Conservation (phyloP, 1,140 invertebrate species). For the Cydia strobilella region DNA sequence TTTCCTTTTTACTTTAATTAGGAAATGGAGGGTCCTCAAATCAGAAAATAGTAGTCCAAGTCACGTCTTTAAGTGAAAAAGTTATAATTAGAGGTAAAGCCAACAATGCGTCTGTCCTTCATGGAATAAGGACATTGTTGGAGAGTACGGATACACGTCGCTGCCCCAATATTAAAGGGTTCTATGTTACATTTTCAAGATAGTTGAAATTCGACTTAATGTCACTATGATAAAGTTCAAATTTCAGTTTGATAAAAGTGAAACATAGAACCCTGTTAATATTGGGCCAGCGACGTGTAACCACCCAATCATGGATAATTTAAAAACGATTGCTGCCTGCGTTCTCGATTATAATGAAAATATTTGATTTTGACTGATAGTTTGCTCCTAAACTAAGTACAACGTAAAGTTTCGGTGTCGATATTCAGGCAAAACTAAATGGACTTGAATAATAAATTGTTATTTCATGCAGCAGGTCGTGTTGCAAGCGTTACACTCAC, state of each 20-base stretch:
- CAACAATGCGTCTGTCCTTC: neutral
- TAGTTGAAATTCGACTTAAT: too few species aligned
- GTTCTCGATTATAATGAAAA: too few species aligned
- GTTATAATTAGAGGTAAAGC: neutral
- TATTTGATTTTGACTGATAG: too few species aligned
- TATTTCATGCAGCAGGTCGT: slow-evolving; percentile 11
- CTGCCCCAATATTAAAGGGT: too few species aligned
- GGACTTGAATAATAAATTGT: neutral
- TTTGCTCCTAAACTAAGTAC: too few species aligned
- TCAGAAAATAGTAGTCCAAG: neutral
- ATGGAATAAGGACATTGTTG: neutral
- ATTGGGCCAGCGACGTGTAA: neutral
- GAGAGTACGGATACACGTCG: neutral
- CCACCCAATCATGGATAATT: neutral
- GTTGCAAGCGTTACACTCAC: neutral
- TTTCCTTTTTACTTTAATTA: neutral
- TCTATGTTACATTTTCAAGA: too few species aligned
- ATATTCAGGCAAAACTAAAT: neutral
- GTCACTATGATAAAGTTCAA: too few species aligned
- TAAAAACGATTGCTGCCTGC: too few species aligned
- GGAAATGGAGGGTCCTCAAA: neutral
- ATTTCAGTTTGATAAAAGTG: too few species aligned
- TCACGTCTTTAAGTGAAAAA: slow-evolving; percentile 2
- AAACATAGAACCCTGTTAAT: too few species aligned
- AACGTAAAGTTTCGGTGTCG: neutral